These are phyloP conservation scores for Ara ararauna DNA, from an alignment of 2,797 vertebrate genomes.

Conservation along the genomic window DNA sequence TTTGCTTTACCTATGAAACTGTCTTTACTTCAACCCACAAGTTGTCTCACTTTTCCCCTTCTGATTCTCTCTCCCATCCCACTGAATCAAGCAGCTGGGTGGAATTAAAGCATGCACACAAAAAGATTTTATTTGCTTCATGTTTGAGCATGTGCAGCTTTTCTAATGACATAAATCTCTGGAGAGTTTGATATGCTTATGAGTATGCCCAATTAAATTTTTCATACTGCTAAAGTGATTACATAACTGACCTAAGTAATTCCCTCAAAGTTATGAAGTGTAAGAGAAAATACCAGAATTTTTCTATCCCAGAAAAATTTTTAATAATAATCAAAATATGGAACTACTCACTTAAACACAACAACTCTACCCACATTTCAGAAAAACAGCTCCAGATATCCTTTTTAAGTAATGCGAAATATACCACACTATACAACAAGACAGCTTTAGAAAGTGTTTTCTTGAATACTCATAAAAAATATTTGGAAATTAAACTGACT, in stretches of 20 bases:
- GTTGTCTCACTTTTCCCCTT: neutral
- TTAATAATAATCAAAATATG: neutral
- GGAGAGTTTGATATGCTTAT: neutral
- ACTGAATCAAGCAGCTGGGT: rapidly evolving
- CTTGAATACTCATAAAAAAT: neutral
- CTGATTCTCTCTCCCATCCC: neutral
- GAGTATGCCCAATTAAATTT: conserved; percentile 27
- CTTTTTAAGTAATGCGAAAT: neutral
- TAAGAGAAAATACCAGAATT: neutral
- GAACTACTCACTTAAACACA: neutral
- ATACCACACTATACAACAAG: neutral
- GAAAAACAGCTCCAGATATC: neutral
- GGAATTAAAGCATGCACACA: neutral
- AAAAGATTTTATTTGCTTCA: neutral
- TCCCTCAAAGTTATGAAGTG: neutral
- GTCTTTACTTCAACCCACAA: neutral
- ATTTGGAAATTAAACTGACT: neutral
- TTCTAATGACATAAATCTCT: neutral
- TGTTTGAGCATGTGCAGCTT: neutral
- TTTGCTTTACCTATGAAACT: neutral
- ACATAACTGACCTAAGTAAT: conserved; percentile 10
- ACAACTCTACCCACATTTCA: neutral
- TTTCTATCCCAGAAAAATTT: neutral
- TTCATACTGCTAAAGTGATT: neutral
- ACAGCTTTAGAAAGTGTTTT: neutral